Conservation (phyloP, 2,888 invertebrate genomes). For the Lasioglossum malachurum region DNA sequence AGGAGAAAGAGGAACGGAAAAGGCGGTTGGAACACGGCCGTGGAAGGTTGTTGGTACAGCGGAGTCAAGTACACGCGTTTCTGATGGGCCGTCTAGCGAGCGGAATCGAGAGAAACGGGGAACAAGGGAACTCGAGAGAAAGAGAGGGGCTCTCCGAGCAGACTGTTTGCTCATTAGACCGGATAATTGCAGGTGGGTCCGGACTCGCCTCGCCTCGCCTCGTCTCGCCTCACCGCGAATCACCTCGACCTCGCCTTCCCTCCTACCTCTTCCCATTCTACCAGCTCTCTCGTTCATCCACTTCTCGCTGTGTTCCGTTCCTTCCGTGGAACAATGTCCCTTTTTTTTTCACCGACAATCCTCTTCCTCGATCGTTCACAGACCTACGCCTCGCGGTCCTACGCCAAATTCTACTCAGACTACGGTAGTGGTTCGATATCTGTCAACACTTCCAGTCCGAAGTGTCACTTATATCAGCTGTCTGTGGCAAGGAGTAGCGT, state of each 20-base stretch:
- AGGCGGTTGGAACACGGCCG: slow-evolving; percentile 51
- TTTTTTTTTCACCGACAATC: slow-evolving; percentile 12
- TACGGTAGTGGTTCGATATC: neutral
- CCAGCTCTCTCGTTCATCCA: slow-evolving; percentile 56
- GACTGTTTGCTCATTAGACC: slow-evolving; percentile 84
- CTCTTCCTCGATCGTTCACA: slow-evolving; percentile 24
- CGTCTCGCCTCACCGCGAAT: slow-evolving; percentile 55
- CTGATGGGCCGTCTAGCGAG: slow-evolving; percentile 68
- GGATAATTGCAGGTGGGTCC: slow-evolving; percentile 83
- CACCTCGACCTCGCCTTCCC: slow-evolving; percentile 72
- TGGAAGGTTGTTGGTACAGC: slow-evolving; percentile 67
- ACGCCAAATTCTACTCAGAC: neutral
- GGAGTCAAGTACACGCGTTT: slow-evolving; percentile 70
- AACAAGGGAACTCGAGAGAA: slow-evolving; percentile 54
- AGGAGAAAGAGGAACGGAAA: slow-evolving; percentile 26
- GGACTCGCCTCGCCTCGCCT: slow-evolving; percentile 74
- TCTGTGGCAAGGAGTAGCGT: too few species aligned
- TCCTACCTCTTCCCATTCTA: slow-evolving; percentile 47
- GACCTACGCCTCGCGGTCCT: neutral
- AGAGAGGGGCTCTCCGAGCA: slow-evolving; percentile 72
- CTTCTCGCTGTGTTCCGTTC: slow-evolving; percentile 46
- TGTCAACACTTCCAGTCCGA: neutral
- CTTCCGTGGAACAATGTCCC: slow-evolving; percentile 24
- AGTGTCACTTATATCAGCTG: too few species aligned
- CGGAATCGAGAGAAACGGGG: slow-evolving; percentile 58